phyloP scores from a whole-genome alignment of 2,888 invertebrate species.

The Lacanobia oleracea region DNA sequence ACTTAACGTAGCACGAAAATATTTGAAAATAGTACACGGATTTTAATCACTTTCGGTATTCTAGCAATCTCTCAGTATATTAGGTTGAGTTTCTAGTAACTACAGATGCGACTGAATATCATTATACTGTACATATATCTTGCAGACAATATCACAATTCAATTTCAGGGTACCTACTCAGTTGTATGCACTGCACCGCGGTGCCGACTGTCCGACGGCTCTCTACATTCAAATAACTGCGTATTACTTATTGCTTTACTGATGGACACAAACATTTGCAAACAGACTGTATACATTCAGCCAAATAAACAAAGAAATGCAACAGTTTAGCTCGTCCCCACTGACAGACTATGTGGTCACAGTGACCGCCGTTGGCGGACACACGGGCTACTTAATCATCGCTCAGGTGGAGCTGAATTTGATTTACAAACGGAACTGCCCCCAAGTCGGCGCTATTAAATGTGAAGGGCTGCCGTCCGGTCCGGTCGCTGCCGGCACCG shows the following conservation, averaged over 20 bases:
- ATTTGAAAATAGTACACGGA: too few species aligned
- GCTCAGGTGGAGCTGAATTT: slow-evolving; percentile 27
- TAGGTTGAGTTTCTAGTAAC: background rate
- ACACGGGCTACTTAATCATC: slow-evolving; percentile 14
- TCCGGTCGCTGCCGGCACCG: background rate
- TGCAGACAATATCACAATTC: slow-evolving; percentile 6
- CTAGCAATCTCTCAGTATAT: background rate
- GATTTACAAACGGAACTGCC: slow-evolving; percentile 33
- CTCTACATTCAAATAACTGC: background rate
- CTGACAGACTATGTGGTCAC: slow-evolving; percentile 2
- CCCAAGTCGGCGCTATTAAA: slow-evolving; percentile 23
- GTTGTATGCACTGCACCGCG: background rate
- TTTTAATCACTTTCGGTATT: background rate
- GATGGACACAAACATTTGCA: background rate
- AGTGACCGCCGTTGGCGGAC: background rate
- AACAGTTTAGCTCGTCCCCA: background rate
- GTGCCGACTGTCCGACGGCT: background rate
- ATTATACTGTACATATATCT: background rate
- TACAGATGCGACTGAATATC: slow-evolving; percentile 24
- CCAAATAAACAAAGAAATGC: background rate
- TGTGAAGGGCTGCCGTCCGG: slow-evolving; percentile 4
- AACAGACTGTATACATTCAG: background rate
- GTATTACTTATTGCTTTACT: slow-evolving; percentile 13
- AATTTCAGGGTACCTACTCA: slow-evolving; percentile 20
- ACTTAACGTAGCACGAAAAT: background rate